Base-by-base conservation (phyloP, 2,888 invertebrate genomes). In the Sarcophaga caerulescens region DNA sequence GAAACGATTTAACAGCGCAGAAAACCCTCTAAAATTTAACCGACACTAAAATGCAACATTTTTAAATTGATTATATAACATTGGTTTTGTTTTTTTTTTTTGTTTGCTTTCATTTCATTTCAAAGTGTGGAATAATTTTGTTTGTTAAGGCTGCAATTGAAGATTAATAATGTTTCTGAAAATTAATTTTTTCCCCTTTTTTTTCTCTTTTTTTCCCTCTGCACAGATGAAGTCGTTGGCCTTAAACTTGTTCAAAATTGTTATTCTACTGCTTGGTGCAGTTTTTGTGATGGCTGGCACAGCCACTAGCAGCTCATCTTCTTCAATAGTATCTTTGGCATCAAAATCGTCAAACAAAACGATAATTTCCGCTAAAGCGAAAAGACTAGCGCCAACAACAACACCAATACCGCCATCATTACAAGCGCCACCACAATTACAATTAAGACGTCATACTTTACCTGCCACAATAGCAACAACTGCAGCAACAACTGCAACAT, bases 361-460 rank as follows among this genome's bases (percentile, higher is more conserved):
- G 62, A 60, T 86, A 45, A 84, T 78, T 77, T 75, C 80, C 79
- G 66, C 75, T 4, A 66, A 69, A 35, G 62, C 65, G 23, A 77
- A 73, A 65, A 25, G 74, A 69, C 19, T 23, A 25, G 23, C 75
- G 52, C 71, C 91, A 21, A 90, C 91, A 45, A 91, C 92, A 77
- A 91, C 92, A 85, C 91, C 90, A 87, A 90, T 91, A 85, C 92
- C 93, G 88, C 94, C 94, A 65, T 92, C 92, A 84, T 85, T 92
- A 88, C 93, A 94, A 23, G 93, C 94, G 75, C 93, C 93, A 35
- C 94, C 94, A 62, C 91, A 92, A 82, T 93, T 94, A 68, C 91
- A 92, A 85, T 93, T 94, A 73, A 93, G 92, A 52, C 88, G 87
- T 65, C 88, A 84, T 59, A 80, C 84, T 70, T 78, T 81, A 65